phyloP scores from a whole-genome alignment of 2,113 vertebrate species.

The Mungos mungo region DNA sequence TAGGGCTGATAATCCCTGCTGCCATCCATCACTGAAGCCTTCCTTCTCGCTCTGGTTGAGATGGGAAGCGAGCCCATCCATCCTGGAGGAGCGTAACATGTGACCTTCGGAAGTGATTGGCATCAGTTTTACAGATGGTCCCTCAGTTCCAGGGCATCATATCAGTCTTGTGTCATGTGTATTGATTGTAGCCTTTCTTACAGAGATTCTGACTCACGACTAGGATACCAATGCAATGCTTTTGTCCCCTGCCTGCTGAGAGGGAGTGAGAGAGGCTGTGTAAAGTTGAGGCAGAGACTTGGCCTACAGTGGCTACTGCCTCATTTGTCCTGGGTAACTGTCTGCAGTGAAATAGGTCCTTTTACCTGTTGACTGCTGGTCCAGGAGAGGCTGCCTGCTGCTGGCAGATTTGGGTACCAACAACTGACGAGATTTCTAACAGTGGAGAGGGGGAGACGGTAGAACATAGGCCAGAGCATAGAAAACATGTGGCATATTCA shows the following conservation, averaged over 20 bases:
- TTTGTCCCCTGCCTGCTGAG: not conserved
- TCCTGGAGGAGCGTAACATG: not conserved
- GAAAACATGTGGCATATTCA: not conserved
- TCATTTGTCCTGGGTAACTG: not conserved
- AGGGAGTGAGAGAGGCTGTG: not conserved
- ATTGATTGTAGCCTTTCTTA: constrained; percentile 43
- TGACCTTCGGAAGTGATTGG: constrained; percentile 75
- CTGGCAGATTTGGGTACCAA: not conserved
- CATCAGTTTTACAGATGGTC: constrained; percentile 14
- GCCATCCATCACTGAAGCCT: not conserved
- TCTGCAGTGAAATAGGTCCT: not conserved
- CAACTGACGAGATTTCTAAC: not conserved
- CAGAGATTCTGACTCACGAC: not conserved
- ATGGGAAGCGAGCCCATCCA: not conserved
- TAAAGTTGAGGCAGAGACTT: constrained; percentile 10
- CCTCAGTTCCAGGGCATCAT: not conserved
- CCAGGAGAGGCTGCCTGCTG: not conserved
- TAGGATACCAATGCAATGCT: not conserved
- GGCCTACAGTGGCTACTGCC: not conserved
- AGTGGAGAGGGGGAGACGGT: not conserved
- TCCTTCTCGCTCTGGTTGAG: not conserved
- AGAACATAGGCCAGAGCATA: not conserved
- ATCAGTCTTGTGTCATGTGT: constrained; percentile 38
- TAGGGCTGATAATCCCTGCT: not conserved
- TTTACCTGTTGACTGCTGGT: not conserved